Base-by-base conservation (phyloP, 1,140 invertebrate genomes). In the Pogonognathellus flavescens region DNA sequence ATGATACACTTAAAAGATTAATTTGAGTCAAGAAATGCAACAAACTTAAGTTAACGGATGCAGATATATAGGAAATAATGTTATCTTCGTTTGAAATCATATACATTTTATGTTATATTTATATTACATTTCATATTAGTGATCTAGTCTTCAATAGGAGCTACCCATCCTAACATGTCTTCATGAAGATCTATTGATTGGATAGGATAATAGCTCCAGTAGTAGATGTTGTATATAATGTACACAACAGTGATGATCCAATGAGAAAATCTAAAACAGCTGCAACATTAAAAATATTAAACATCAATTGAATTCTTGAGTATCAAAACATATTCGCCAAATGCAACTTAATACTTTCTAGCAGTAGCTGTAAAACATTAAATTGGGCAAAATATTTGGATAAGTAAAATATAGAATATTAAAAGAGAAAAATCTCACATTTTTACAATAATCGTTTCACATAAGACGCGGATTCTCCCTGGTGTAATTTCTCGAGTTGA, bases 401-500 rank as follows among this genome's bases (percentile, higher is more conserved):
- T n/a, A n/a, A n/a, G n/a, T n/a, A n/a, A n/a, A n/a, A n/a, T n/a
- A n/a, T n/a, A n/a, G n/a, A n/a, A n/a, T n/a, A n/a, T n/a, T n/a
- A n/a, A n/a, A 50, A 76, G 41, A 49, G 8, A n/a, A 6, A 41
- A 41, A 1, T 49, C 18, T 18, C 49, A 76, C 70, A 76, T 41
- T 6, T 41, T 41, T 41, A 41, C 31, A 41, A 41, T 41, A 6
- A 76, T 49, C 2, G 25, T 50, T n/a, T 76, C 70, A 16, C n/a
- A 31, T 1, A 76, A 14, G 4, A 76, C 6, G 3, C 41, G 31
- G 11, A 25, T 49, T 50, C 70, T 16, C n/a, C 70, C 70, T 50
- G 14, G 13, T 50, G 70, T 49, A 50, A 76, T 76, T 41, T 50
- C 70, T 50, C 70, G 16, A n/a, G 70, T 11, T 49, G 70, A 76